Evolutionary conservation across 2,797 vertebrate species (phyloP), one percentile per base, ranked within the genome.

Genomic region (Meriones psammophilus): DNA sequence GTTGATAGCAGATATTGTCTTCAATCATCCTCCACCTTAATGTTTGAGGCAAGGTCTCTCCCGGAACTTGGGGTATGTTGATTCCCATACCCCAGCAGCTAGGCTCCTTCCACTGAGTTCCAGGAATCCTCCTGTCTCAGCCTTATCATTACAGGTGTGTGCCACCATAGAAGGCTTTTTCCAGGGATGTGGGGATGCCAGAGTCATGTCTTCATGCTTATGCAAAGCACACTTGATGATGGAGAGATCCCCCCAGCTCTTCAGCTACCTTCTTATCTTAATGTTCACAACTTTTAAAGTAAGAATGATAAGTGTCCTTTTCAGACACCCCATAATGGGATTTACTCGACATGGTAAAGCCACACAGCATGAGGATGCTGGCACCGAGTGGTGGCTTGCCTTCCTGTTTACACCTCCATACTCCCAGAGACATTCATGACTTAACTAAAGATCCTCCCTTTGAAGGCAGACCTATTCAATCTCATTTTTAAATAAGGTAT

Each of bases 401-500:
- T 33, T 77, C 0, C 5, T 28, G 26, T 46, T 26, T 36, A 26
- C 8, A 18, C 33, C 15, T 3, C 30, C 1, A 1, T 15, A 9
- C 9, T 71, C 20, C 33, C 33, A 7, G 12, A 62, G 64, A 84
- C 4, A 24, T 17, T 64, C 62, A 58, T n/a, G 58, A 62, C 28
- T 56, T 36, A 58, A 30, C 62, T 78, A 39, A 50, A n/a, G 14
- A n/a, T 74, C 58, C n/a, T 81, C 46, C 15, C 54, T 89, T 60
- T 60, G 15, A 28, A 18, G 30, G 24, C 62, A 84, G 14, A 73
- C 26, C 10, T 39, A 5, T 1, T 36, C 3, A 69, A 17, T 74
- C 30, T 69, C 9, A 24, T 81, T 92, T 88, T 66, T 92, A 79
- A 68, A 30, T 88, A 95, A 90, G 42, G 42, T 50, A 42, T 10